Conservation (phyloP, 2,888 invertebrate species). For the Lithophane semibrunnea region DNA sequence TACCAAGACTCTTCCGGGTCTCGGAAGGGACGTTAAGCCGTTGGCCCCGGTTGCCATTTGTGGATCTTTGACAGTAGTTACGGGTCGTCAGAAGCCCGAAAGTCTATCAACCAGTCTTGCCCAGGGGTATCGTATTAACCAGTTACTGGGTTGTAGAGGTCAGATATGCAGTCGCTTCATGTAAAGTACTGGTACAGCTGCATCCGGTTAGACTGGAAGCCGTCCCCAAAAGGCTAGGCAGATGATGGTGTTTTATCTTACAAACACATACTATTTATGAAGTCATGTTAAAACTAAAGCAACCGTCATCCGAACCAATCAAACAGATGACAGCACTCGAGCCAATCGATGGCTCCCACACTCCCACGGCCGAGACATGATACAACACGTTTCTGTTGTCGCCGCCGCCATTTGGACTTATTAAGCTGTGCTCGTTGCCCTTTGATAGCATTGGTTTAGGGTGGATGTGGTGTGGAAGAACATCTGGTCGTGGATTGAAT, state of each 20-base stretch:
- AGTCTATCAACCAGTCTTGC: too few species aligned
- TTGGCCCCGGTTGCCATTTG: too few species aligned
- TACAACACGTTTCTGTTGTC: conserved; percentile 80
- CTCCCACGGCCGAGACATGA: conserved; percentile 80
- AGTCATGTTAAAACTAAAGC: conserved; percentile 40
- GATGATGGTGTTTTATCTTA: background rate
- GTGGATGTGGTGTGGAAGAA: conserved; percentile 71
- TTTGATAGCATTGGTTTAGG: conserved; percentile 67
- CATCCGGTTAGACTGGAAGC: too few species aligned
- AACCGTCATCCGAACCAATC: conserved; percentile 52
- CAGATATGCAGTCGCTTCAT: too few species aligned
- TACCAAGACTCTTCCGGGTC: too few species aligned
- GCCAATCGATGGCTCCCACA: conserved; percentile 86
- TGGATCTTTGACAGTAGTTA: too few species aligned
- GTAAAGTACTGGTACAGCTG: too few species aligned
- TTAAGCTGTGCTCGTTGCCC: conserved; percentile 83
- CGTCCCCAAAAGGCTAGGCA: too few species aligned
- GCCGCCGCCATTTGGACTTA: conserved; percentile 86
- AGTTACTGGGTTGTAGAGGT: too few species aligned
- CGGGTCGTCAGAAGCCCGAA: too few species aligned
- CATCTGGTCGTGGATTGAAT: background rate
- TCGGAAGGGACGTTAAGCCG: too few species aligned
- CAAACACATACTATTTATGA: conserved; percentile 1
- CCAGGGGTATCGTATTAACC: too few species aligned
- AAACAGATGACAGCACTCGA: conserved; percentile 83